These are phyloP conservation scores for Rhyacophila brunnea DNA, from an alignment of 1,140 invertebrate genomes.

Conservation along the genomic window DNA sequence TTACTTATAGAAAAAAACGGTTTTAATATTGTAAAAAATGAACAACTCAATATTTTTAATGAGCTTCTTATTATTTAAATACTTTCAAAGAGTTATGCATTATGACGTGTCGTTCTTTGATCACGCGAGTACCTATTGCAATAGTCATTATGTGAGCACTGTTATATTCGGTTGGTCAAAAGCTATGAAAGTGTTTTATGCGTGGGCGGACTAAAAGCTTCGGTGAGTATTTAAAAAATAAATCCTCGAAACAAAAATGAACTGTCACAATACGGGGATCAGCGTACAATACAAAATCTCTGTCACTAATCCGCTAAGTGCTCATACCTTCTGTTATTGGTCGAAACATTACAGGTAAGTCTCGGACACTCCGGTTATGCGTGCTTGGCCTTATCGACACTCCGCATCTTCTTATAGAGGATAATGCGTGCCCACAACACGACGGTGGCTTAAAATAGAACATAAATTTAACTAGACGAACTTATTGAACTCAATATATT, in stretches of 20 bases:
- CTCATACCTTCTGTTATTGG: conserved; percentile 6
- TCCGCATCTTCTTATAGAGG: conserved; percentile 13
- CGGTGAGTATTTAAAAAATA: conserved; percentile 27
- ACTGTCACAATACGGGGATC: conserved; percentile 33
- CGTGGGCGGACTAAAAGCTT: conserved; percentile 24
- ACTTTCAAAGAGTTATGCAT: too few relatives aligned
- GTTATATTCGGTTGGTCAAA: too few relatives aligned
- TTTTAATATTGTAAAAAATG: too few relatives aligned
- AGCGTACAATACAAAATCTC: conserved; percentile 27
- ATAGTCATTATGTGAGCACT: too few relatives aligned
- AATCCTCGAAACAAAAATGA: conserved; percentile 35
- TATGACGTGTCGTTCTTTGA: too few relatives aligned
- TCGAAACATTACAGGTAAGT: neutral
- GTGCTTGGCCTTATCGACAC: conserved; percentile 8
- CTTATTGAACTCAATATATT: too few relatives aligned
- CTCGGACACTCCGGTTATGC: conserved; percentile 7
- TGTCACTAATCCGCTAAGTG: conserved; percentile 34
- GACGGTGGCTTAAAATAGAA: conserved; percentile 12
- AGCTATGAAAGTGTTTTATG: neutral
- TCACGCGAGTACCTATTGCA: too few relatives aligned
- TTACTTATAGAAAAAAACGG: too few relatives aligned
- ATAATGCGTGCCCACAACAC: conserved; percentile 15
- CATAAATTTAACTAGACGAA: neutral
- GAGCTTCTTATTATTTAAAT: too few relatives aligned
- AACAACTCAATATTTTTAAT: too few relatives aligned